These are phyloP conservation scores for Periplaneta americana DNA, from an alignment of 1,140 invertebrate genomes.

Conservation along the genomic window DNA sequence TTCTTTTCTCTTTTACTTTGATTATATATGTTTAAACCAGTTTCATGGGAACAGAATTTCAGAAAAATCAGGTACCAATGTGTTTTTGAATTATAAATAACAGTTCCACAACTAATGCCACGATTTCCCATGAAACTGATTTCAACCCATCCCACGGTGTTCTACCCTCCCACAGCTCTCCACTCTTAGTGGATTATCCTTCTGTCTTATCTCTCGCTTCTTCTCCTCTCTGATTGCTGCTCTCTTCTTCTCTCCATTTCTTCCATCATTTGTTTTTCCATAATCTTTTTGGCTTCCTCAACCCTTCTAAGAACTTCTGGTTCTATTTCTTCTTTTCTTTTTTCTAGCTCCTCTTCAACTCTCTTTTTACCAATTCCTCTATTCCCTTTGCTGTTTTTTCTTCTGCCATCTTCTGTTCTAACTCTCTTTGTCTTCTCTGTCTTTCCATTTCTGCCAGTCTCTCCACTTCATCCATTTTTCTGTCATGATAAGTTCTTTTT, in stretches of 20 bases:
- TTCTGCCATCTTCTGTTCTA: slow-evolving; percentile 83
- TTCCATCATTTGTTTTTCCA: slow-evolving; percentile 95
- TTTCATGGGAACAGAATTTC: neutral
- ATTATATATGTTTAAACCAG: neutral
- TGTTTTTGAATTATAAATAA: neutral
- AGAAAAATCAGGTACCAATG: neutral
- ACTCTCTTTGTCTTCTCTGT: slow-evolving; percentile 74
- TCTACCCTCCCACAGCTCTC: neutral
- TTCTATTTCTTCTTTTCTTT: slow-evolving; percentile 93
- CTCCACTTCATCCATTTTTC: slow-evolving; percentile 88
- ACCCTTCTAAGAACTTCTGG: slow-evolving; percentile 86
- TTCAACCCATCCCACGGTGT: neutral
- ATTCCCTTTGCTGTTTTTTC: slow-evolving; percentile 93
- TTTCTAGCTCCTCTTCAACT: slow-evolving; percentile 91
- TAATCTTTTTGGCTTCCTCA: slow-evolving; percentile 89
- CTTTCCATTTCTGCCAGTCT: slow-evolving; percentile 88
- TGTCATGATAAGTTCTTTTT: slow-evolving; percentile 59
- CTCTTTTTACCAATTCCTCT: slow-evolving; percentile 88
- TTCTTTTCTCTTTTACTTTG: neutral
- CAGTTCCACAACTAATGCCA: neutral
- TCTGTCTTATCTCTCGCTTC: slow-evolving; percentile 84
- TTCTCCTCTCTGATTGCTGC: slow-evolving; percentile 85
- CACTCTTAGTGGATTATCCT: neutral
- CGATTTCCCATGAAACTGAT: slow-evolving; percentile 8
- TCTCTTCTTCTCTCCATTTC: slow-evolving; percentile 86